Base-by-base conservation (phyloP, 2,797 vertebrate species). In the Gallinago solitaria region DNA sequence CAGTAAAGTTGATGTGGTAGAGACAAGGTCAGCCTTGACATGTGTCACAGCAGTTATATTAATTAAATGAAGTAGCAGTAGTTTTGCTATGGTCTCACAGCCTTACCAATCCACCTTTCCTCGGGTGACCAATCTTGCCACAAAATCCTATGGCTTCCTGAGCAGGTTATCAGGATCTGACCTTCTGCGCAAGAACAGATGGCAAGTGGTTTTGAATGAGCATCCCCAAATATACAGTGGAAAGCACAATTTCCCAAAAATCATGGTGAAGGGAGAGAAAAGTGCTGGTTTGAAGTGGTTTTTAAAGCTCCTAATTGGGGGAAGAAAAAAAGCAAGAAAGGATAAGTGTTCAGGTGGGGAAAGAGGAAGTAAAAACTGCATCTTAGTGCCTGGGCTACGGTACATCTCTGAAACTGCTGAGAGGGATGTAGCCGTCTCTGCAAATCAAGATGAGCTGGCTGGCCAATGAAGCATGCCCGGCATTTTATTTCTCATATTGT, bases 401-500 rank as follows among this genome's bases (percentile, higher is more conserved):
- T 82, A 65, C 3, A 5, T 88, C 80, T 96, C 79, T 92, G 94
- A 92, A 96, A 95, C 84, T 96, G 95, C 95, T 97, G 97, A 97
- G 83, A 87, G 74, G 91, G 74, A 81, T 96, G 97, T 97, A 93
- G 97, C 91, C 96, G 64, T 97, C 94, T 97, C 97, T 89, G 94
- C 75, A 92, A 97, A 96, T 97, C 96, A 96, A 97, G 97, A 97
- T 98, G 95, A 96, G 92, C 95, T 96, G 67, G 92, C 97, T 96
- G 97, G 93, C 95, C 95, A 96, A 97, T 97, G 90, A 95, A 98
- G 97, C 96, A 89, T 97, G 97, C 93, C 97, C 32, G 1, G 88
- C 80, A 92, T 98, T 98, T 98, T 97, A 97, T 97, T 97, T 97
- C 97, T 97, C 93, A 93, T 97, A 97, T 97, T 98, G 97, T 98